A percentile compares a stretch with the other conserved stretches of the same genome.
phyloP scores from a whole-genome alignment of 2,113 vertebrate species.

The Turnix velox region DNA sequence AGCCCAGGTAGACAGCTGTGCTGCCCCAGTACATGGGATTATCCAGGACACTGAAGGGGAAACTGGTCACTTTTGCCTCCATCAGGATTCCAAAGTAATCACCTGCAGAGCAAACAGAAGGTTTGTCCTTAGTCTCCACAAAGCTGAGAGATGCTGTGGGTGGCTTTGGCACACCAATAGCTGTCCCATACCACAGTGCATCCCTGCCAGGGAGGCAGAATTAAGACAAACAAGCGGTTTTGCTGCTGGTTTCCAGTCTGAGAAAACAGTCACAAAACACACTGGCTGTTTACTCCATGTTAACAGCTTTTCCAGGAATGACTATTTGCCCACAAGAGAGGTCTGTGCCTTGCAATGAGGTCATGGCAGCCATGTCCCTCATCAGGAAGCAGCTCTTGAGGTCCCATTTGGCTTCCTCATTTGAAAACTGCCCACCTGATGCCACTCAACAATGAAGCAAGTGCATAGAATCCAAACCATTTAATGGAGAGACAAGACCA shows the following conservation, averaged over 20 bases:
- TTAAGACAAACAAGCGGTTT: background rate
- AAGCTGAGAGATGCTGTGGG: rapidly evolving
- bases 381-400: background rate
- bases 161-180: background rate
- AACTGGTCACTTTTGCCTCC: constrained; percentile 86
- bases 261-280: background rate
- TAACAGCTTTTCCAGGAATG: background rate
- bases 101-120: constrained; percentile 70
- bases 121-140: background rate
- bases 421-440: background rate
- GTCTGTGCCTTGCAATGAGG: background rate
- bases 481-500: constrained; percentile 11
- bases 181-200: background rate
- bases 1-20: constrained; percentile 89
- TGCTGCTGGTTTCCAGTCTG: background rate
- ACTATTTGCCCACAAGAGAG: background rate
- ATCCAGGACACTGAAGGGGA: constrained; percentile 87
- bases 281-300: background rate
- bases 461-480: background rate
- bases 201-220: background rate
- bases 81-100: constrained; percentile 95
- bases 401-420: background rate
- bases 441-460: background rate
- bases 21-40: constrained; percentile 99
- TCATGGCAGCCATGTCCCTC: background rate